Evolutionary conservation across 2,888 invertebrate genomes (phyloP).

Genomic region (Ditula angustiorana): DNA sequence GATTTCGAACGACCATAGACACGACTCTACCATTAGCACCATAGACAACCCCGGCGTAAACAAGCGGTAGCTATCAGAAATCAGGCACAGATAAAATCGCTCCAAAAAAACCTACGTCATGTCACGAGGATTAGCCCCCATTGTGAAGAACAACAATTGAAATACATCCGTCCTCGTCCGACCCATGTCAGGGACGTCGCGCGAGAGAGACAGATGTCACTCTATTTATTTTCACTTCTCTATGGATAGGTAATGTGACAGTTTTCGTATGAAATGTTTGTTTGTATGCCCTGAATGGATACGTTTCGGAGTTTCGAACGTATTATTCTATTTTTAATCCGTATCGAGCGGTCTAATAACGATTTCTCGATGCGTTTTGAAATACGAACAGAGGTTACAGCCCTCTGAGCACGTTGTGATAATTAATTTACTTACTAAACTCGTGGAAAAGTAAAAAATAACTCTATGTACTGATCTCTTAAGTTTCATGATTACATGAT

Average conservation of each 20-base stretch:
- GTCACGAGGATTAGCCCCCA: slow-evolving; percentile 81
- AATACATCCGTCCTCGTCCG: slow-evolving; percentile 72
- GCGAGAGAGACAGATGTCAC: slow-evolving; percentile 64
- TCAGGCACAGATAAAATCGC: slow-evolving; percentile 67
- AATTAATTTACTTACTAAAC: no score
- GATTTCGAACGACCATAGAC: slow-evolving; percentile 63
- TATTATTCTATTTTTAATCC: slow-evolving; percentile 79
- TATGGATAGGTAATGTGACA: slow-evolving; percentile 79
- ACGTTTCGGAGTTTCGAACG: slow-evolving; percentile 64
- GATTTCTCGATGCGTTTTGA: slow-evolving; percentile 44
- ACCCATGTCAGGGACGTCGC: slow-evolving; percentile 45
- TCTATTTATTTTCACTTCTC: slow-evolving; percentile 81
- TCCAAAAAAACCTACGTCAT: slow-evolving; percentile 68
- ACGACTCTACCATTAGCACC: slow-evolving; percentile 78
- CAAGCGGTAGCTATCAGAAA: slow-evolving; percentile 78
- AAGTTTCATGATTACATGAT: no score
- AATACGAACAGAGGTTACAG: neutral
- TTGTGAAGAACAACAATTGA: slow-evolving; percentile 79
- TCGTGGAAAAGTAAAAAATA: no score
- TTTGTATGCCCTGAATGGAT: slow-evolving; percentile 74
- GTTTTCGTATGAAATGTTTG: slow-evolving; percentile 82
- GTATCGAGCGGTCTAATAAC: slow-evolving; percentile 55
- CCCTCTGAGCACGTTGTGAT: neutral
- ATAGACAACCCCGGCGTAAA: slow-evolving; percentile 69
- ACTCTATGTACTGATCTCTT: no score